Conservation (phyloP, 1,140 invertebrate species). For the Bactericera cockerelli region DNA sequence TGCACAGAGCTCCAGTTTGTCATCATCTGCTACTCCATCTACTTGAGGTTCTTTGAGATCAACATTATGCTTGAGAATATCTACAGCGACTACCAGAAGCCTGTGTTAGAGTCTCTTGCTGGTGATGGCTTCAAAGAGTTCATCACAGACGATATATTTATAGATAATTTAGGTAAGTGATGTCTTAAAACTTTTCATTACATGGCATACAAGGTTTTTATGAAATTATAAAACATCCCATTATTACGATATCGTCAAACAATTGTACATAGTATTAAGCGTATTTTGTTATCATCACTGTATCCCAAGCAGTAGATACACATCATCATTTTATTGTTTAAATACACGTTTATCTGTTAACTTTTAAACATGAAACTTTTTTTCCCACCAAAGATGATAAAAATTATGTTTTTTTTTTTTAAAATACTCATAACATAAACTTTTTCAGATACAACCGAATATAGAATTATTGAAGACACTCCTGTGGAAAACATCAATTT, state of each 20-base stretch:
- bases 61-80: slow-evolving; percentile 8
- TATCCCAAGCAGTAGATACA: too few relatives aligned
- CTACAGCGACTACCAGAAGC: background rate
- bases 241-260: too few relatives aligned
- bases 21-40: background rate
- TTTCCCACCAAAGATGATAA: too few relatives aligned
- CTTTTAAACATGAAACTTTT: too few relatives aligned
- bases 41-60: slow-evolving; percentile 10
- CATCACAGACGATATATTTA: background rate
- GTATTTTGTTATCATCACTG: too few relatives aligned
- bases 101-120: background rate
- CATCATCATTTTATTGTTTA: too few relatives aligned
- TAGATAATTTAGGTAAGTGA: background rate
- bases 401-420: too few relatives aligned
- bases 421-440: too few relatives aligned
- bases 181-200: background rate
- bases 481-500: background rate
- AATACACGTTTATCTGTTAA: too few relatives aligned
- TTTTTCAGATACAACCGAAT: background rate
- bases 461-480: background rate
- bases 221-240: background rate
- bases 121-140: background rate
- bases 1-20: slow-evolving; percentile 2
- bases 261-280: too few relatives aligned
- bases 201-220: background rate